phyloP scores from a whole-genome alignment of 30 jellyfish, hydroid and myxozoan species.

The Aurelia aurita complex sp. Pacific region DNA sequence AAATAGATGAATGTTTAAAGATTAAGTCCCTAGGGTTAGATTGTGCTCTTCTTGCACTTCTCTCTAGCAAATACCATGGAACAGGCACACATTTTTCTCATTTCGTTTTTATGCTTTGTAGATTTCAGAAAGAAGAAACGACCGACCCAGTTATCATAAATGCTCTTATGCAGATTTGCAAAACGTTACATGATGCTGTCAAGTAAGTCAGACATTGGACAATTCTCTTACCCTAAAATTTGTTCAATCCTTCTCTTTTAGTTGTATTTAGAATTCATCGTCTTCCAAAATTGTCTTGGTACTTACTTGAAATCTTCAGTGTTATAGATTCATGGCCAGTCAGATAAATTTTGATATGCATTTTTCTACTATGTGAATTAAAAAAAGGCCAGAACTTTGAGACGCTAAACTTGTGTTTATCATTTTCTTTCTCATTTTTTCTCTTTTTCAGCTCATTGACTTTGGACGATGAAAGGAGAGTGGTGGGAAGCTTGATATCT shows the following conservation, averaged over 20 bases:
- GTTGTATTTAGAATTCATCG: too few relatives aligned
- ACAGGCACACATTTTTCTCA: too few relatives aligned
- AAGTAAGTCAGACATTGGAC: constrained; percentile 48
- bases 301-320: too few relatives aligned
- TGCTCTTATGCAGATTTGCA: constrained; percentile 86
- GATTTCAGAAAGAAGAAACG: constrained; percentile 50
- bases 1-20: too few relatives aligned
- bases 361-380: not conserved
- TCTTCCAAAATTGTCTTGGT: too few relatives aligned
- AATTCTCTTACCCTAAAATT: not conserved
- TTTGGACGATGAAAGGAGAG: constrained; percentile 75
- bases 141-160: constrained; percentile 86
- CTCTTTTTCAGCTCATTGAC: constrained; percentile 76
- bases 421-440: not conserved
- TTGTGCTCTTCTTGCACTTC: too few relatives aligned
- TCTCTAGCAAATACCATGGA: too few relatives aligned
- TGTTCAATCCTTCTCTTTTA: too few relatives aligned
- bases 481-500: constrained; percentile 70
- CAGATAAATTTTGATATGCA: not conserved
- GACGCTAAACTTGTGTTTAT: not conserved
- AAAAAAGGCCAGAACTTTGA: not conserved
- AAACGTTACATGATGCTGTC: constrained; percentile 94
- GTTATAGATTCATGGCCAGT: not conserved
- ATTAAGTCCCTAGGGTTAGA: too few relatives aligned
- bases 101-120: not conserved